phyloP scores from a whole-genome alignment of 2,888 invertebrate species.

The Ommatoiulus sabulosus region DNA sequence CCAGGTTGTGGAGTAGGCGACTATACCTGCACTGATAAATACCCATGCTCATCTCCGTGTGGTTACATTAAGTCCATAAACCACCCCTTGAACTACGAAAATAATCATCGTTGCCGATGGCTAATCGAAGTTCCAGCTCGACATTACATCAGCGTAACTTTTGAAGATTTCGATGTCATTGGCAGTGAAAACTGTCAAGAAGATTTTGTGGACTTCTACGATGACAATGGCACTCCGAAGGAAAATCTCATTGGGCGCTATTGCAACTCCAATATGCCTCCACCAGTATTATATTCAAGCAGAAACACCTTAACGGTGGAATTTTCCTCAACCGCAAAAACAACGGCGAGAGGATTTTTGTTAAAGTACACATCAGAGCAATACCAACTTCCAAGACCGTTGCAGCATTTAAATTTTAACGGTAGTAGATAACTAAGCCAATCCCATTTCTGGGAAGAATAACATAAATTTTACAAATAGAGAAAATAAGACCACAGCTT shows the following conservation, averaged over 20 bases:
- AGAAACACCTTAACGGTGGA: conserved; percentile 63
- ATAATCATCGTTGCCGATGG: conserved; percentile 64
- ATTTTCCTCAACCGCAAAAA: conserved; percentile 63
- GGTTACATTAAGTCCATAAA: conserved; percentile 63
- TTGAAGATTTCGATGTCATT: conserved; percentile 64
- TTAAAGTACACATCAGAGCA: conserved; percentile 62
- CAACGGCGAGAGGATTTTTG: conserved; percentile 63
- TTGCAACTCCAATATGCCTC: conserved; percentile 63
- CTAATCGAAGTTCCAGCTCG: conserved; percentile 62
- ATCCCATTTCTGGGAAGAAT: too few relatives aligned
- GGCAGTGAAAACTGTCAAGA: conserved; percentile 63
- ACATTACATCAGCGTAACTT: conserved; percentile 63
- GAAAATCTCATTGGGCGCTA: conserved; percentile 63
- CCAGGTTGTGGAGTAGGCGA: conserved; percentile 64
- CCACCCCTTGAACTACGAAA: conserved; percentile 63
- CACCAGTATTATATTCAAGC: conserved; percentile 62
- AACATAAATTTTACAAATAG: background rate
- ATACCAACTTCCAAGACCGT: conserved; percentile 61
- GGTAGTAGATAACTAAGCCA: conserved; percentile 54
- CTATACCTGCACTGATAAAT: conserved; percentile 61
- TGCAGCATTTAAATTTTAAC: conserved; percentile 60
- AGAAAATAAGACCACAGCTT: too few relatives aligned
- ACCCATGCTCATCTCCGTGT: conserved; percentile 62
- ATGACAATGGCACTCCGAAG: conserved; percentile 60
- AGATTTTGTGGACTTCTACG: conserved; percentile 63